These are phyloP conservation scores for Pelobates cultripes DNA, from an alignment of 2,797 vertebrate genomes.

Conservation along the genomic window DNA sequence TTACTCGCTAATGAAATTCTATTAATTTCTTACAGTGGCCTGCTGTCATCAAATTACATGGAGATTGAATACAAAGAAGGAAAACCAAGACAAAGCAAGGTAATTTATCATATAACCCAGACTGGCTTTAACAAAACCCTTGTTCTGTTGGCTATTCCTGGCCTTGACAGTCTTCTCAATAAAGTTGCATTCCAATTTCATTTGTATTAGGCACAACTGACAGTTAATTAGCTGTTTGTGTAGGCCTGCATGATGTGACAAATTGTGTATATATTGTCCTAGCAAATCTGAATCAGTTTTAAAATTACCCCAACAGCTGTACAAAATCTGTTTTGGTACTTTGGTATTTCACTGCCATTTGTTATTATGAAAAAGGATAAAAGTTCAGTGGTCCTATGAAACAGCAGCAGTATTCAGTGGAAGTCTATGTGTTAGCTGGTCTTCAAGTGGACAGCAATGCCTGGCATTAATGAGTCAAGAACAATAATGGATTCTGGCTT, in stretches of 20 bases:
- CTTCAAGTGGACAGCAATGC: no score
- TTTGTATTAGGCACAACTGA: not conserved
- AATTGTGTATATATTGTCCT: not conserved
- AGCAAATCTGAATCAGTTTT: not conserved
- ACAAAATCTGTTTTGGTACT: no score
- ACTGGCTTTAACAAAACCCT: not conserved
- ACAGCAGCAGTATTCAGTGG: no score
- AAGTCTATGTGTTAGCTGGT: no score
- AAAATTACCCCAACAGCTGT: no score
- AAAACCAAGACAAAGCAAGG: constrained; percentile 89
- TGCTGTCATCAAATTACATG: constrained; percentile 93
- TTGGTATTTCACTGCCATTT: no score
- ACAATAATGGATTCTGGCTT: no score
- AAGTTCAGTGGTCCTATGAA: no score
- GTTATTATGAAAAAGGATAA: no score
- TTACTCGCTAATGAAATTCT: not conserved
- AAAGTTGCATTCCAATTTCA: not conserved
- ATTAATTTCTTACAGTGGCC: constrained; percentile 78
- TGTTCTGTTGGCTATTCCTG: not conserved
- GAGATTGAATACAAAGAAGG: constrained; percentile 93
- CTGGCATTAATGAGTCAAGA: no score
- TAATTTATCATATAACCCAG: constrained; percentile 64
- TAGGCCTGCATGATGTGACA: not conserved
- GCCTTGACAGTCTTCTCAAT: not conserved
- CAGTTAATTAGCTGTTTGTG: not conserved